A percentile compares a stretch with the other conserved stretches of the same genome.
Evolutionary conservation across 2,113 vertebrate species (phyloP).

Genomic region (Tetrax tetrax): DNA sequence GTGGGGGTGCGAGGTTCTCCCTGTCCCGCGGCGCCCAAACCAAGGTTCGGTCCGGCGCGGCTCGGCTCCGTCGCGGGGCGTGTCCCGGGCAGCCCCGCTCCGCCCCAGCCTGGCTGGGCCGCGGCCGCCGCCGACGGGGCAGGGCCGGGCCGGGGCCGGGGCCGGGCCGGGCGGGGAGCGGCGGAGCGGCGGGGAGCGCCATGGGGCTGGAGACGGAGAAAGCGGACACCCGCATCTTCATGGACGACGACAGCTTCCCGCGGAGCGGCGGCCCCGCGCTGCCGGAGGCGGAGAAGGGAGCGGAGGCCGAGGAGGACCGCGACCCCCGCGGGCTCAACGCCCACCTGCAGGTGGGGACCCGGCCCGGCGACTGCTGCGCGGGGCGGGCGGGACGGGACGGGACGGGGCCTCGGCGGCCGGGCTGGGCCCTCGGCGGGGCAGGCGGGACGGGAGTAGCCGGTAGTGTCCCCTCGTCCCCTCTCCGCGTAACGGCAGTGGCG

Average conservation of each 20-base stretch:
- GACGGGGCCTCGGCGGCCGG: neutral
- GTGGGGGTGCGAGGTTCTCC: no score
- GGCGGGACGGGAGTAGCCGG: no score
- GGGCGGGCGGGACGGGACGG: no score
- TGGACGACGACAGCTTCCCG: slow-evolving; percentile 85
- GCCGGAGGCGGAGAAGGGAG: slow-evolving; percentile 64
- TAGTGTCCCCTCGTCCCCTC: neutral
- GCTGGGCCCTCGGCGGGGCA: no score
- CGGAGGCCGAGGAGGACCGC: slow-evolving; percentile 65
- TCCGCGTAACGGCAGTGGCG: neutral
- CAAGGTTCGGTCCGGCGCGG: no score
- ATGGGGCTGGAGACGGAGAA: slow-evolving; percentile 92
- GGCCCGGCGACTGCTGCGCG: no score
- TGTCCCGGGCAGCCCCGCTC: neutral
- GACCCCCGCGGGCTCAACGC: slow-evolving; percentile 84
- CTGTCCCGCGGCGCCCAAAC: no score
- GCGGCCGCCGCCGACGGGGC: neutral
- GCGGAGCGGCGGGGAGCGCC: neutral
- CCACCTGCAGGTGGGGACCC: slow-evolving; percentile 81
- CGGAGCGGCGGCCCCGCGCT: slow-evolving; percentile 78
- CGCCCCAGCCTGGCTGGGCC: neutral
- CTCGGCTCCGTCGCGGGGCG: neutral
- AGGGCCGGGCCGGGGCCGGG: neutral
- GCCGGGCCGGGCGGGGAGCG: neutral
- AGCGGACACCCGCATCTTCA: slow-evolving; percentile 81